Conservation (phyloP, 2,113 vertebrate species). For the Aphelocoma coerulescens region DNA sequence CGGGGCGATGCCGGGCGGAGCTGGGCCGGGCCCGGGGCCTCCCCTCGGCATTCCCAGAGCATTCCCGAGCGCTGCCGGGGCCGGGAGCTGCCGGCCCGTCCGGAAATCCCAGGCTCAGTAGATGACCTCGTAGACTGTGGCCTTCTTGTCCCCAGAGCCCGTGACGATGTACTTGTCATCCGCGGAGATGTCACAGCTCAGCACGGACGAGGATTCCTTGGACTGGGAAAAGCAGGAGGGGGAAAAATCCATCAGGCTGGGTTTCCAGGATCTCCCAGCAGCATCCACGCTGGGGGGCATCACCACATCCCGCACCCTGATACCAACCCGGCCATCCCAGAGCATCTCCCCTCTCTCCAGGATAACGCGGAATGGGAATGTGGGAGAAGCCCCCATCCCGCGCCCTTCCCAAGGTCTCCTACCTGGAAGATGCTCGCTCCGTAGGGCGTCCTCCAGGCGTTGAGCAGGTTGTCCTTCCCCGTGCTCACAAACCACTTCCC, state of each 20-base stretch:
- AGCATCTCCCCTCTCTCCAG: not conserved
- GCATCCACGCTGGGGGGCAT: fast-evolving
- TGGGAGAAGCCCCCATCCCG: fast-evolving
- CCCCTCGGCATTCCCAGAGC: not conserved
- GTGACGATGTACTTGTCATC: constrained; percentile 98
- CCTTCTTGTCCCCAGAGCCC: constrained; percentile 97
- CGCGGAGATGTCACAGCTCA: constrained; percentile 95
- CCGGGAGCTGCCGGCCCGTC: constrained; percentile 18
- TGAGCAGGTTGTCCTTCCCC: constrained; percentile 96
- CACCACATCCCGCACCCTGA: fast-evolving
- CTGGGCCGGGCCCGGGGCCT: not conserved
- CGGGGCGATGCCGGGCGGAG: not conserved
- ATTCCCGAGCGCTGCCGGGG: not conserved
- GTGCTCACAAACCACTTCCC: constrained; percentile 99
- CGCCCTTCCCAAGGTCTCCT: not conserved
- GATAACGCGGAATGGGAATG: fast-evolving
- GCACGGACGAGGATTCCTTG: constrained; percentile 94
- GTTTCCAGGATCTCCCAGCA: no score
- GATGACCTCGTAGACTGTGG: constrained; percentile 97
- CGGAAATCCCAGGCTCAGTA: constrained; percentile 73
- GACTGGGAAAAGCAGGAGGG: constrained; percentile 72
- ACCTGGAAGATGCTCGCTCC: constrained; percentile 99
- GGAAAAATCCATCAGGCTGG: not conserved
- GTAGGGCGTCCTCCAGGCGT: constrained; percentile 95
- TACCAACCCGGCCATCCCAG: fast-evolving